A percentile compares a stretch with the other conserved stretches of the same genome.
Conservation (phyloP, 2,888 invertebrate genomes). For the Rhingia rostrata region DNA sequence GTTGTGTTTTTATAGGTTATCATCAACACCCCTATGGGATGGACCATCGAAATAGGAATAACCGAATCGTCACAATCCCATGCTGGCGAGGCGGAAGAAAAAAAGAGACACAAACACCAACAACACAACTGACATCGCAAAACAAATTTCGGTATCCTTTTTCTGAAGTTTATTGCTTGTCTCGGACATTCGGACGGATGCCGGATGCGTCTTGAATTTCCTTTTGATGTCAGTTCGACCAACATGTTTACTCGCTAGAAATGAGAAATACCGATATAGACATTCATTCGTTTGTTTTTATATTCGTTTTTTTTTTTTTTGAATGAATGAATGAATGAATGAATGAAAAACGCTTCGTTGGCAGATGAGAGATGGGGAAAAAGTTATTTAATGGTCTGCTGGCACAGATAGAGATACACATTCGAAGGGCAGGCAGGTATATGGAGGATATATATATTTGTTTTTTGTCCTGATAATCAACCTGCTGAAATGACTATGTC, state of each 20-base stretch:
- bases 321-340: too few relatives aligned
- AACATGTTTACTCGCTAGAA: slow-evolving; percentile 13
- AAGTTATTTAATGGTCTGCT: slow-evolving; percentile 9
- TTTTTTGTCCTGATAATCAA: slow-evolving; percentile 1
- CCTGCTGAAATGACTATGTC: neutral
- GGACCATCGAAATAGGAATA: slow-evolving; percentile 1
- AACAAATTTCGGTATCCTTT: slow-evolving; percentile 30
- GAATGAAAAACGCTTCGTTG: neutral
- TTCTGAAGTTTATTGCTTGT: slow-evolving; percentile 26
- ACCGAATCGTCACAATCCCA: neutral
- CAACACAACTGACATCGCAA: neutral
- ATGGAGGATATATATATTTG: neutral
- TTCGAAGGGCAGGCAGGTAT: too few relatives aligned
- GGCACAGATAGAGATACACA: neutral
- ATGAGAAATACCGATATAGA: slow-evolving; percentile 29
- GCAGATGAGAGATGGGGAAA: slow-evolving; percentile 5
- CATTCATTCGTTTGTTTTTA: slow-evolving; percentile 21
- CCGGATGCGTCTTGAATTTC: slow-evolving; percentile 48
- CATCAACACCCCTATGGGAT: slow-evolving; percentile 4
- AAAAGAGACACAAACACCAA: neutral
- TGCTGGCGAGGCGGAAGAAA: neutral
- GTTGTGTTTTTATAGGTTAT: slow-evolving; percentile 34
- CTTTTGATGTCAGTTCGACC: slow-evolving; percentile 24
- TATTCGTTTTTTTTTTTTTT: too few relatives aligned
- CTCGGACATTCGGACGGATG: slow-evolving; percentile 20